Conservation (phyloP, 2,888 invertebrate genomes). For the Netelia fuscicornis region DNA sequence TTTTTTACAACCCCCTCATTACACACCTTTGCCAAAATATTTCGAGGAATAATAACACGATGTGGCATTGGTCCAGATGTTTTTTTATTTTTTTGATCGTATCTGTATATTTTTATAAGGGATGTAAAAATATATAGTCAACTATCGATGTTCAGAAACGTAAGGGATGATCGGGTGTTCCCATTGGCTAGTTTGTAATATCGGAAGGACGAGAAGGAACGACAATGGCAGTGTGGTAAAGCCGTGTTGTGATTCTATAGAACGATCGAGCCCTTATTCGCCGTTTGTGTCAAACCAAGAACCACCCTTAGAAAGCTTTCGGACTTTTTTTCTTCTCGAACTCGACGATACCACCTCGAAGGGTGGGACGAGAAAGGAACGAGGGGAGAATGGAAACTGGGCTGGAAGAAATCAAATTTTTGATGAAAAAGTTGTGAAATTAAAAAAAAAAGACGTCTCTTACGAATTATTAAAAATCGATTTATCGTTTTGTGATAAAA, state of each 20-base stretch:
- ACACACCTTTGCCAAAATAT: too few species aligned
- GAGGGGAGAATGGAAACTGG: not conserved
- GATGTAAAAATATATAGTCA: not conserved
- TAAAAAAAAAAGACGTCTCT: not conserved
- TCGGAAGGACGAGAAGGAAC: not conserved
- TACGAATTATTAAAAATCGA: not conserved
- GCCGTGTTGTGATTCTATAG: not conserved
- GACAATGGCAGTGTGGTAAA: not conserved
- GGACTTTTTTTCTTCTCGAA: not conserved
- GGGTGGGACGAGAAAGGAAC: slow-evolving; percentile 3
- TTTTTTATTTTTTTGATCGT: too few species aligned
- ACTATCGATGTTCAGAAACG: not conserved
- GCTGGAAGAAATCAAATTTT: not conserved
- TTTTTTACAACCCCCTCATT: not conserved
- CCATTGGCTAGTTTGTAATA: not conserved
- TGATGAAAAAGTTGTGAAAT: not conserved
- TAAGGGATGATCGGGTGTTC: not conserved
- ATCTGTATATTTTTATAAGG: too few species aligned
- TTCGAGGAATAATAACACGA: too few species aligned
- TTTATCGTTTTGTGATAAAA: not conserved
- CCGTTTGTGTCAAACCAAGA: not conserved
- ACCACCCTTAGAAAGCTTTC: not conserved
- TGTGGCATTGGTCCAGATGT: too few species aligned
- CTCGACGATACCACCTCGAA: not conserved
- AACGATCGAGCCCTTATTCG: not conserved